These are phyloP conservation scores for Thalpophila matura DNA, from an alignment of 2,888 invertebrate genomes.

Conservation along the genomic window DNA sequence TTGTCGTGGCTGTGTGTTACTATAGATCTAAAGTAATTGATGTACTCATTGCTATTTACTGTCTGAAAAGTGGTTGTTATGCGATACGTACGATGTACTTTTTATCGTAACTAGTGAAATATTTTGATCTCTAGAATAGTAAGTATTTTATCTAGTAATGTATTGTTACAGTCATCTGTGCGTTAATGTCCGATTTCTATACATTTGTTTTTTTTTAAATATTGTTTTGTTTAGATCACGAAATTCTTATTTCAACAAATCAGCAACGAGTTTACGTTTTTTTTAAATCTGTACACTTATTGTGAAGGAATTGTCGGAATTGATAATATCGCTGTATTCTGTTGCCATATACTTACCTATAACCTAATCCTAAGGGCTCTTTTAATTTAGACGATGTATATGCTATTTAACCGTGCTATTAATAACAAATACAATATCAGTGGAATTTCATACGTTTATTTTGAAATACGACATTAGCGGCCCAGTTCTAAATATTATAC, in stretches of 20 bases:
- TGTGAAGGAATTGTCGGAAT: no score
- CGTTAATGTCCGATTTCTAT: conserved; percentile 35
- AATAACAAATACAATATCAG: neutral
- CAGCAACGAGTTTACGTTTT: neutral
- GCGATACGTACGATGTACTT: conserved; percentile 32
- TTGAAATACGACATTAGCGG: conserved; percentile 30
- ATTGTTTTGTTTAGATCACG: no score
- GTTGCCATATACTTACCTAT: no score
- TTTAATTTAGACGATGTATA: neutral
- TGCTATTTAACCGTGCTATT: neutral
- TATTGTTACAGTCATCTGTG: conserved; percentile 12
- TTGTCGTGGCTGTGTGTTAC: conserved; percentile 59
- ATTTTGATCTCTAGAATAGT: conserved; percentile 58
- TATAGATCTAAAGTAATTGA: conserved; percentile 35
- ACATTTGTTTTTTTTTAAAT: neutral
- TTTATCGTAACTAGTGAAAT: conserved; percentile 49
- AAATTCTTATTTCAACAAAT: neutral
- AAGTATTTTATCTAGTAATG: conserved; percentile 30
- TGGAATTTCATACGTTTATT: neutral
- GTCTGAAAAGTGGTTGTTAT: conserved; percentile 47
- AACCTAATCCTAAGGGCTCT: no score
- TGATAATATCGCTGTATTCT: no score
- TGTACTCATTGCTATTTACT: conserved; percentile 35
- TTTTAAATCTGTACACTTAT: no score
- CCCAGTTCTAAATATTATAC: conserved; percentile 13